These are phyloP conservation scores for Aplysina aerophoba DNA, from an alignment of 37 sponge, comb jelly and placozoan genomes.

Conservation along the genomic window DNA sequence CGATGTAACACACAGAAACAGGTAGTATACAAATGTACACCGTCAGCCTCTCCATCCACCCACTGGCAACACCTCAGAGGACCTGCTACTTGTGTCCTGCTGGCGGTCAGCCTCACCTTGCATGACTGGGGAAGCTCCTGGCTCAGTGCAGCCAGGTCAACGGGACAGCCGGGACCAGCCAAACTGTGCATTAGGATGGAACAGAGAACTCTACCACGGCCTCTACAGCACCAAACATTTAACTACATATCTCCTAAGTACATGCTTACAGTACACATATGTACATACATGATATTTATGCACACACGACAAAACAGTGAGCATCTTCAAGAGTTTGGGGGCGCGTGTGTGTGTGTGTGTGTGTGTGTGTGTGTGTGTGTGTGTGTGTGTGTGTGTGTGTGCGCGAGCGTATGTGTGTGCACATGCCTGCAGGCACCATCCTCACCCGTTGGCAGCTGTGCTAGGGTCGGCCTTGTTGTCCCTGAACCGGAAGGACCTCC, in stretches of 20 bases:
- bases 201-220: no score
- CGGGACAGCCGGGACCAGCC: constrained; percentile 36
- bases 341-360: no score
- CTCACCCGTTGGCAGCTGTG: constrained; percentile 1
- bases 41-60: not conserved
- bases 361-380: no score
- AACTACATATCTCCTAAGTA: no score
- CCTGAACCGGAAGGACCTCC: constrained; percentile 72
- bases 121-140: constrained; percentile 33
- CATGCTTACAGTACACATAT: no score
- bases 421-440: not conserved
- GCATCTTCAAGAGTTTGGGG: no score
- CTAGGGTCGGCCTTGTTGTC: not conserved
- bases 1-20: not conserved
- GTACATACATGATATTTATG: no score
- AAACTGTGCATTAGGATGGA: not conserved
- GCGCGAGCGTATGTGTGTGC: no score
- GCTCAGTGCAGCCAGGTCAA: constrained; percentile 33
- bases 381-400: no score
- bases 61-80: not conserved
- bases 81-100: no score
- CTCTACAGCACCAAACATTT: no score
- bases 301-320: no score
- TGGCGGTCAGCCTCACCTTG: not conserved
- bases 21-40: not conserved